A percentile compares a stretch with the other conserved stretches of the same genome.
phyloP scores from a whole-genome alignment of 2,113 vertebrate species.

The Scatophagus argus region DNA sequence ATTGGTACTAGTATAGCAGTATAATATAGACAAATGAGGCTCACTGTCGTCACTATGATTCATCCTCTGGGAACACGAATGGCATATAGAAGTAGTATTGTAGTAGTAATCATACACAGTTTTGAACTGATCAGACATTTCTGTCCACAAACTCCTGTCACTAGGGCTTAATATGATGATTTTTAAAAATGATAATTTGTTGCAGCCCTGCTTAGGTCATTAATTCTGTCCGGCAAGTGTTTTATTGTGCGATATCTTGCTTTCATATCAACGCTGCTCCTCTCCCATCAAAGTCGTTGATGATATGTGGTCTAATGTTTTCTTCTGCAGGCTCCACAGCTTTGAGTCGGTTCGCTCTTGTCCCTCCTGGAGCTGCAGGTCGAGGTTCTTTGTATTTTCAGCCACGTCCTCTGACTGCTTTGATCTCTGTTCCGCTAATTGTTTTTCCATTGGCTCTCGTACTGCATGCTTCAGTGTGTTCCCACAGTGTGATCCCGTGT shows the following conservation, averaged over 20 bases:
- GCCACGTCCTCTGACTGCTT: conserved; percentile 9
- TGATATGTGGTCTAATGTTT: neutral
- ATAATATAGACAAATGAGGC: too few species aligned
- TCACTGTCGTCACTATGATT: too few species aligned
- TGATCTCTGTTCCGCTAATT: conserved; percentile 38
- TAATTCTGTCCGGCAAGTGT: neutral
- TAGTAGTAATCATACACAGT: neutral
- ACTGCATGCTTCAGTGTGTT: neutral
- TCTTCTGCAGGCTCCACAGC: neutral
- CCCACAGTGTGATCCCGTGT: neutral
- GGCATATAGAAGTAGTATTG: neutral
- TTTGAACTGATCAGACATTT: neutral
- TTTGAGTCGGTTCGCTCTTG: neutral
- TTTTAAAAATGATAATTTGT: neutral
- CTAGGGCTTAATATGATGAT: neutral
- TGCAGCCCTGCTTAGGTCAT: neutral
- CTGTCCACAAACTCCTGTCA: neutral
- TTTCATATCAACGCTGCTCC: neutral
- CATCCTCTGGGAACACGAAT: neutral
- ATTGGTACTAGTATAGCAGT: too few species aligned
- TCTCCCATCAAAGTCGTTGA: neutral
- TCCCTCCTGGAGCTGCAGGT: conserved; percentile 7
- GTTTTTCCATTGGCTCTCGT: conserved; percentile 16
- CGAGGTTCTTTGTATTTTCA: conserved; percentile 22
- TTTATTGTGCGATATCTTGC: neutral